These are phyloP conservation scores for Drosophila neotestacea DNA, from an alignment of 2,888 invertebrate genomes.

Conservation along the genomic window DNA sequence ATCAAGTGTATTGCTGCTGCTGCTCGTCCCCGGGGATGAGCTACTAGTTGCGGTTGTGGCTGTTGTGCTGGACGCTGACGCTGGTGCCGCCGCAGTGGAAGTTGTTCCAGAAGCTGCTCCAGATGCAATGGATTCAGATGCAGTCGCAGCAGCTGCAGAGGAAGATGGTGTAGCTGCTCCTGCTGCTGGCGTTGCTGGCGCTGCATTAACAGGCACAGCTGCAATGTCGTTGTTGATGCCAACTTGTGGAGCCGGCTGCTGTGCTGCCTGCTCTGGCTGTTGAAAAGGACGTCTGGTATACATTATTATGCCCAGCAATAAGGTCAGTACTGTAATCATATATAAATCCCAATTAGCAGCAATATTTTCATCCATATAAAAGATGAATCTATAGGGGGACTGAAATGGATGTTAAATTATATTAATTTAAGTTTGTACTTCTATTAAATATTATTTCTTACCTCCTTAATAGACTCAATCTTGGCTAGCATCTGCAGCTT, in stretches of 20 bases:
- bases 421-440: no score
- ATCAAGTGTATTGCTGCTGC: conserved; percentile 69
- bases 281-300: conserved; percentile 90
- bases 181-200: conserved; percentile 15
- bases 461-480: conserved; percentile 90
- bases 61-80: conserved; percentile 37
- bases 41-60: conserved; percentile 66
- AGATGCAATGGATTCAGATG: conserved; percentile 26
- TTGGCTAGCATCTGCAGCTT: conserved; percentile 92
- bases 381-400: conserved; percentile 88
- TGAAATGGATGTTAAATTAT: conserved; percentile 68
- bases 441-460: conserved; percentile 80
- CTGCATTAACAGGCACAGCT: conserved; percentile 43
- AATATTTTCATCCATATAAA: conserved; percentile 90
- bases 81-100: conserved; percentile 12
- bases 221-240: conserved; percentile 46
- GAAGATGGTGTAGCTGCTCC: conserved; percentile 4
- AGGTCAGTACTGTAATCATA: conserved; percentile 92
- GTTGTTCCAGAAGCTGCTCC: not conserved
- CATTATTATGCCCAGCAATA: conserved; percentile 92
- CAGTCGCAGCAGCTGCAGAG: conserved; percentile 18
- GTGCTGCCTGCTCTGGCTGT: conserved; percentile 57
- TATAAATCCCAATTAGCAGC: conserved; percentile 98
- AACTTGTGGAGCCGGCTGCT: conserved; percentile 33
- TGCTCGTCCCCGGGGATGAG: conserved; percentile 67